phyloP scores from a whole-genome alignment of 1,140 invertebrate genomes.

The Zaprionus camerounensis region DNA sequence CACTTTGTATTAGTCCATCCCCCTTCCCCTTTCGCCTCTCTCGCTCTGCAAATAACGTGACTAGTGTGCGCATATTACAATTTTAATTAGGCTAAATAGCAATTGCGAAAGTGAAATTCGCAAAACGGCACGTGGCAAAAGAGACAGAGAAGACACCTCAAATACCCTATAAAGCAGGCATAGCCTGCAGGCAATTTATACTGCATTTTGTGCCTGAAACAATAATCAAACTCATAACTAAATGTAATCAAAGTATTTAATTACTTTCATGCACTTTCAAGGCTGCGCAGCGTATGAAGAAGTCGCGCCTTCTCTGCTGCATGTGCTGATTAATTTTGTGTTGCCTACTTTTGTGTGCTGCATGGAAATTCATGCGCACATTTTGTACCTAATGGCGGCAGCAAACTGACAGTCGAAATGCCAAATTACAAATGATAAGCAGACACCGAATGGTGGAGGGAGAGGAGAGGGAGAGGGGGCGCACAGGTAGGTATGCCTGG shows the following conservation, averaged over 20 bases:
- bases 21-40: neutral
- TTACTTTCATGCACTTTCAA: neutral
- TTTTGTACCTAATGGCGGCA: conserved; percentile 45
- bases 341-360: conserved; percentile 35
- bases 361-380: conserved; percentile 19
- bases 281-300: neutral
- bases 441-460: neutral
- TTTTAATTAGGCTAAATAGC: conserved; percentile 77
- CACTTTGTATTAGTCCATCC: conserved; percentile 14
- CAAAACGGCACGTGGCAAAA: conserved; percentile 7
- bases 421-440: conserved; percentile 40
- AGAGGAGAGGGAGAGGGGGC: neutral
- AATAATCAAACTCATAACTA: neutral
- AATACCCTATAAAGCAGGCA: neutral
- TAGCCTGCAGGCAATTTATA: neutral
- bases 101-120: conserved; percentile 34
- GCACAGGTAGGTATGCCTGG: neutral
- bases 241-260: neutral
- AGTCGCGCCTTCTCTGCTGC: neutral
- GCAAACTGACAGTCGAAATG: conserved; percentile 28
- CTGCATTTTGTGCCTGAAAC: neutral
- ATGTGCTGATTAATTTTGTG: neutral
- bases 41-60: neutral
- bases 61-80: conserved; percentile 19
- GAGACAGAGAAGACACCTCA: neutral